Percentiles rank a stretch among this genome's conserved stretches.
Evolutionary conservation across 2,888 invertebrate genomes (phyloP).

Genomic region (Psococerastis gibbosa): DNA sequence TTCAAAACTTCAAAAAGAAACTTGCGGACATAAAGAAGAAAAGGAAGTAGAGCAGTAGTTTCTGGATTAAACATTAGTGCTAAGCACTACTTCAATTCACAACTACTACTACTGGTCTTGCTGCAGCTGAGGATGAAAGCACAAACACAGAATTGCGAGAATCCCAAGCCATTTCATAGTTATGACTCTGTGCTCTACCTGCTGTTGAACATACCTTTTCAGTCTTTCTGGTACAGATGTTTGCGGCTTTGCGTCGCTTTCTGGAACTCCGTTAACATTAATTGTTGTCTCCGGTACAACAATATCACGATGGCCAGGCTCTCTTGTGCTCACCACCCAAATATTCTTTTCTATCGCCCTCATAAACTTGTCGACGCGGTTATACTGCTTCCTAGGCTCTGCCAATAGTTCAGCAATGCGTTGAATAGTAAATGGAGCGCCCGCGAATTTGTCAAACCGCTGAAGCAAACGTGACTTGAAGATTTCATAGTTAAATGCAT

Average conservation of each 20-base stretch:
- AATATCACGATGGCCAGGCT: constrained; percentile 25
- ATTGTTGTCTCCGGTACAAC: constrained; percentile 13
- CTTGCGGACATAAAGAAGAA: no score
- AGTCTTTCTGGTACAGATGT: constrained; percentile 44
- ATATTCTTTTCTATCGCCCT: constrained; percentile 91
- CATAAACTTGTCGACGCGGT: constrained; percentile 90
- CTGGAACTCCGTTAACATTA: constrained; percentile 34
- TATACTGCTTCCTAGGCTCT: constrained; percentile 83
- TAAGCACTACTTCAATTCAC: no score
- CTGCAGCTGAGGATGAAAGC: no score
- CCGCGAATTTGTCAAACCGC: constrained; percentile 61
- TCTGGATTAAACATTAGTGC: no score
- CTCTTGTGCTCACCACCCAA: constrained; percentile 49
- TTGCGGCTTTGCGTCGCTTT: constrained; percentile 36
- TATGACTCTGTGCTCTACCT: no score
- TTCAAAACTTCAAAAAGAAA: no score
- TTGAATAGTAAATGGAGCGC: constrained; percentile 92
- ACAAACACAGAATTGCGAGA: no score
- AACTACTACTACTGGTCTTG: no score
- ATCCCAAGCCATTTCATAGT: no score
- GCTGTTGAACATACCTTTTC: constrained; percentile 26
- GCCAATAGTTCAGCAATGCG: constrained; percentile 86
- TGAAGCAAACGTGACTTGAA: constrained; percentile 71
- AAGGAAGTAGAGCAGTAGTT: no score
- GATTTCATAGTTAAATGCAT: constrained; percentile 73